A percentile compares a stretch with the other conserved stretches of the same genome.
Evolutionary conservation across 2,888 invertebrate species (phyloP).

Genomic region (Synergus laeviventris): DNA sequence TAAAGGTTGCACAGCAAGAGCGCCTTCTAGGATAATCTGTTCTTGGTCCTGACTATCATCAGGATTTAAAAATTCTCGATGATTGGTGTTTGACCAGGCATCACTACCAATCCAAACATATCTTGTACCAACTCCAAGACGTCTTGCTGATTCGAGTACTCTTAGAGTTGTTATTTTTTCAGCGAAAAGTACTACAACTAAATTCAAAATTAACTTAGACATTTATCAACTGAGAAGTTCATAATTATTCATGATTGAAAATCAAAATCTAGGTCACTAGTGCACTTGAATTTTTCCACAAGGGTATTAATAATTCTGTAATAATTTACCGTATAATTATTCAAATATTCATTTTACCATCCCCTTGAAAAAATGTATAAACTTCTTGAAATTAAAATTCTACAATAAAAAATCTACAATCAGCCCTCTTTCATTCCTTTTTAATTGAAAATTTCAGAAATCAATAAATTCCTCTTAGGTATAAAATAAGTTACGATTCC

Average conservation of each 20-base stretch:
- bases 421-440: too few relatives aligned
- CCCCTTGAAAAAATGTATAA: too few relatives aligned
- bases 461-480: not conserved
- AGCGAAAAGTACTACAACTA: constrained; percentile 78
- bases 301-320: too few relatives aligned
- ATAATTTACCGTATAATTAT: too few relatives aligned
- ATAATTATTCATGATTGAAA: too few relatives aligned
- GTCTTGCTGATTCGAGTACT: constrained; percentile 76
- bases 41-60: constrained; percentile 53
- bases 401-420: not conserved
- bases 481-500: not conserved
- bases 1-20: constrained; percentile 78
- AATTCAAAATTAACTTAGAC: too few relatives aligned
- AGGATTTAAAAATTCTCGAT: constrained; percentile 57
- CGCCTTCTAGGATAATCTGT: constrained; percentile 75
- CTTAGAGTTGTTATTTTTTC: constrained; percentile 75
- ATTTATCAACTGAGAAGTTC: too few relatives aligned
- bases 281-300: too few relatives aligned
- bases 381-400: too few relatives aligned
- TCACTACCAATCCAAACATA: constrained; percentile 79
- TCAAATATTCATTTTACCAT: too few relatives aligned
- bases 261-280: too few relatives aligned
- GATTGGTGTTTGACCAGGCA: constrained; percentile 76
- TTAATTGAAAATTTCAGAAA: not conserved
- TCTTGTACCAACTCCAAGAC: constrained; percentile 64